Conservation (phyloP, 1,140 invertebrate genomes). For the Trichonephila inaurata region DNA sequence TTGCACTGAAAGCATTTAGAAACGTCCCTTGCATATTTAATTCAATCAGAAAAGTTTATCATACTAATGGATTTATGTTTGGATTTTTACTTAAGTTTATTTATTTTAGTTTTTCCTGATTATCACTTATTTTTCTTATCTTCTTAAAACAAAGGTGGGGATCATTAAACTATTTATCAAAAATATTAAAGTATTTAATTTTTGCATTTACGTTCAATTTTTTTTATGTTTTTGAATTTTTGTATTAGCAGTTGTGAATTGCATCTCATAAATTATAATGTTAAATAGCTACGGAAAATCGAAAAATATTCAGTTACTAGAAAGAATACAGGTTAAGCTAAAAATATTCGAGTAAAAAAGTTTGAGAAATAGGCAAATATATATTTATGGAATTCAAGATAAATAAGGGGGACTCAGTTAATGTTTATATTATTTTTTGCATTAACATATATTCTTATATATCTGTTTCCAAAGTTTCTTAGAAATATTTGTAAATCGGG, state of each 20-base stretch:
- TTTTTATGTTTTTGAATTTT: background rate
- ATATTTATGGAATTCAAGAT: too few species aligned
- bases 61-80: slow-evolving; percentile 33
- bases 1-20: background rate
- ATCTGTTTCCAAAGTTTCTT: too few species aligned
- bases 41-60: slow-evolving; percentile 17
- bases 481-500: too few species aligned
- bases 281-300: background rate
- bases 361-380: too few species aligned
- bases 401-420: too few species aligned
- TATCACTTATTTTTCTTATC: background rate
- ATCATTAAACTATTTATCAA: background rate
- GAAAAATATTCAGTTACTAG: background rate
- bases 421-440: too few species aligned
- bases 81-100: background rate
- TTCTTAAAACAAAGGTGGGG: background rate
- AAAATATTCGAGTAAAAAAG: too few species aligned
- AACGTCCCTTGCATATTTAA: background rate
- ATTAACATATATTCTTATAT: too few species aligned
- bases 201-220: background rate
- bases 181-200: background rate
- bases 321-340: background rate
- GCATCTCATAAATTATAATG: background rate
- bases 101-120: background rate
- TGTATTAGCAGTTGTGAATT: background rate